Evolutionary conservation across 2,797 vertebrate species (phyloP), one percentile per base, ranked within the genome.

Genomic region (Onychomys arenicola): DNA sequence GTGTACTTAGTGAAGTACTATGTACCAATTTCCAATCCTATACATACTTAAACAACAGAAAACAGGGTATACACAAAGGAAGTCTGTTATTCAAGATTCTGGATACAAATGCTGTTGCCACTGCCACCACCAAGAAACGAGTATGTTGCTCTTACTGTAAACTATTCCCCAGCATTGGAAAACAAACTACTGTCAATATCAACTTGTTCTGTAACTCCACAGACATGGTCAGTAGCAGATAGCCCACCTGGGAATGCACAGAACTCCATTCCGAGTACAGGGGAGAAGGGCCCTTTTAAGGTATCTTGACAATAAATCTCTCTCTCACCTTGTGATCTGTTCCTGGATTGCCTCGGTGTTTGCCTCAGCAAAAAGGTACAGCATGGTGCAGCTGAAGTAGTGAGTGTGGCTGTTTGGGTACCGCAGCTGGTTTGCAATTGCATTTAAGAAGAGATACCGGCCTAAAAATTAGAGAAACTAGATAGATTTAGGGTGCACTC

Each of bases 301-400:
- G 21, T 29, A 73, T 40, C 43, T 43, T 14, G 76, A 87, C 85
- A 95, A 40, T 29, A 71, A 84, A 32, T 78, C 5, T 23, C 98
- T 98, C 97, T 23, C 98, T 98, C 97, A 99, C 99, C 99, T 99
- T 85, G 99, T 99, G 98, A 99, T 99, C 99, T 99, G 99, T 98
- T 99, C 99, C 98, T 99, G 99, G 98, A 99, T 99, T 85, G 99
- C 99, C 98, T 99, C 99, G 0, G 99, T 99, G 98, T 99, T 99
- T 97, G 99, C 99, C 98, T 99, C 99, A 3, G 99, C 99, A 82
- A 99, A 99, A 96, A 99, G 98, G 97, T 99, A 99, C 37, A 99
- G 99, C 99, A 99, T 99, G 98, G 99, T 99, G 98, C 99, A 99
- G 98, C 99, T 99, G 98, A 99, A 99, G 99, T 99, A 99, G 98